These are phyloP conservation scores for Cryptomyrus ogoouensis DNA, from an alignment of 2,113 vertebrate genomes.

Conservation along the genomic window DNA sequence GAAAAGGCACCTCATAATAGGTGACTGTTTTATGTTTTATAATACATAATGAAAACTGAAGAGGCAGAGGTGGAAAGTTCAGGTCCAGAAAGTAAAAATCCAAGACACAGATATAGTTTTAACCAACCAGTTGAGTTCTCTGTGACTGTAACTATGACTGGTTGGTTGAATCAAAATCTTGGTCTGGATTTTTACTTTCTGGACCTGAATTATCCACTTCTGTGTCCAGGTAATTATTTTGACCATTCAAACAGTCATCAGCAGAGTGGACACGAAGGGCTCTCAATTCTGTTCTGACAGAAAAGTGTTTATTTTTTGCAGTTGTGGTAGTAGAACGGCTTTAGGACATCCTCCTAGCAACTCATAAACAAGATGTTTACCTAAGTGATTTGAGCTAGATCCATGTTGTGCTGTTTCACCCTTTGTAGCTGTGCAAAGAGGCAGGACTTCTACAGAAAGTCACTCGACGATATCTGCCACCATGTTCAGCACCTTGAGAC, in stretches of 20 bases:
- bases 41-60: neutral
- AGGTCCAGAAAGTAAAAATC: neutral
- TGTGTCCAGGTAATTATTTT: neutral
- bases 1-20: neutral
- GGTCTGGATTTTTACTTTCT: neutral
- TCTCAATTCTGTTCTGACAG: neutral
- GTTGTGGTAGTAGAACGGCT: neutral
- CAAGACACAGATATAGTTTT: neutral
- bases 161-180: neutral
- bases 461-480: conserved; percentile 57
- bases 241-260: neutral
- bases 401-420: conserved; percentile 19
- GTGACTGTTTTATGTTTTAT: neutral
- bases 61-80: neutral
- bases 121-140: neutral
- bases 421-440: conserved; percentile 63
- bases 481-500: conserved; percentile 58
- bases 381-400: neutral
- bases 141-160: neutral
- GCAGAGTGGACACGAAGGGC: neutral
- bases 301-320: neutral
- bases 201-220: neutral
- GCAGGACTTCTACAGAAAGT: conserved; percentile 52
- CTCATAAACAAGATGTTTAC: neutral
- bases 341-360: neutral